Percentiles rank a stretch among this genome's conserved stretches.
These are phyloP conservation scores for Gambusia affinis DNA, from an alignment of 2,113 vertebrate genomes.

Conservation along the genomic window DNA sequence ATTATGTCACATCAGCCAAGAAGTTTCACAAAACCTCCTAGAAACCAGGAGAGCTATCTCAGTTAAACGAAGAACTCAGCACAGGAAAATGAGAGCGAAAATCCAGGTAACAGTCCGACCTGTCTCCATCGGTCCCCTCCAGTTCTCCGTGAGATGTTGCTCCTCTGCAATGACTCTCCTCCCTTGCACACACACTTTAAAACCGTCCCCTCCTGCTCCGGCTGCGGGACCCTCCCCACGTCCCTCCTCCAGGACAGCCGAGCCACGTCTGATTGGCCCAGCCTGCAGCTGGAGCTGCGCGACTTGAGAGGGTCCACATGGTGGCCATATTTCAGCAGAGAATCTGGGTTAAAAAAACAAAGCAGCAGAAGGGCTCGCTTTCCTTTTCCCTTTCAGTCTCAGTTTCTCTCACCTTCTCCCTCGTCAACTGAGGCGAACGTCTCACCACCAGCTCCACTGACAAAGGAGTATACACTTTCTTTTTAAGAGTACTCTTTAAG, in stretches of 20 bases:
- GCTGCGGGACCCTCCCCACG: slow-evolving; percentile 39
- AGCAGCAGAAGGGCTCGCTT: slow-evolving; percentile 30
- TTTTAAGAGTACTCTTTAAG: too few species aligned
- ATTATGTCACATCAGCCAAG: slow-evolving; percentile 13
- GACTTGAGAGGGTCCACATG: slow-evolving; percentile 70
- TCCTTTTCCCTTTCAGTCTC: slow-evolving; percentile 24
- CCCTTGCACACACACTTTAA: slow-evolving; percentile 46
- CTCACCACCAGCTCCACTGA: slow-evolving; percentile 22
- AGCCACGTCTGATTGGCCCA: slow-evolving; percentile 54
- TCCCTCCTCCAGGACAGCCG: slow-evolving; percentile 34
- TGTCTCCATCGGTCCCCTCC: slow-evolving; percentile 63
- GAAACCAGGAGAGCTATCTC: background rate
- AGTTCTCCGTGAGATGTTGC: slow-evolving; percentile 62
- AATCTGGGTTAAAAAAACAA: slow-evolving; percentile 81
- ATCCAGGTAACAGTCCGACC: slow-evolving; percentile 44
- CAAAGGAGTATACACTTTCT: slow-evolving; percentile 11
- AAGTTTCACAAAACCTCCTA: background rate
- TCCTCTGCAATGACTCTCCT: slow-evolving; percentile 46
- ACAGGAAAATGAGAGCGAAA: background rate
- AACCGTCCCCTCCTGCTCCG: slow-evolving; percentile 34
- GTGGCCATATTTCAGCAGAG: slow-evolving; percentile 69
- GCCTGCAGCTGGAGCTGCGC: slow-evolving; percentile 42
- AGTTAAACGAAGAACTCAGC: slow-evolving; percentile 1
- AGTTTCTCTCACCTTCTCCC: slow-evolving; percentile 47
- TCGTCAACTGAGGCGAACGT: slow-evolving; percentile 38